Percentiles rank a stretch among this genome's conserved stretches.
Evolutionary conservation across 2,888 invertebrate species (phyloP).

Genomic region (Ceramica pisi): DNA sequence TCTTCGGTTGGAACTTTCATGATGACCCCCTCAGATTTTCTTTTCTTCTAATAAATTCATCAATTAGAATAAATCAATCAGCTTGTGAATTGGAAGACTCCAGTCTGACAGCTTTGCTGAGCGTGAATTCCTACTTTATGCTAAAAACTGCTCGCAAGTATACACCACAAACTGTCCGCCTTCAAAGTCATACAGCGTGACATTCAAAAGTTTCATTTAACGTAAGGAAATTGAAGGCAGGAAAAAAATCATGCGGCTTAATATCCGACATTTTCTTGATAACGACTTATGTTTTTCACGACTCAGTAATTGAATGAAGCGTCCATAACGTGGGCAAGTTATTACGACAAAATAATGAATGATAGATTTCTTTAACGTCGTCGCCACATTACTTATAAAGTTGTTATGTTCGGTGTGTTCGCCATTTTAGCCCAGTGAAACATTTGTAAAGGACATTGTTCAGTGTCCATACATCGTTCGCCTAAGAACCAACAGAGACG

Average conservation of each 20-base stretch:
- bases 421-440: conserved; percentile 29
- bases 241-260: conserved; percentile 23
- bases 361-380: conserved; percentile 52
- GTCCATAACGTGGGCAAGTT: conserved; percentile 49
- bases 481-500: no score
- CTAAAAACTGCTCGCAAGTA: background rate
- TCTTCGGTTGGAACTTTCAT: conserved; percentile 16
- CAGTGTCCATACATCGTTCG: no score
- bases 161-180: background rate
- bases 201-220: conserved; percentile 26
- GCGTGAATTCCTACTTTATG: background rate
- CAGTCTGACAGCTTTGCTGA: background rate
- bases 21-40: no score
- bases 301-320: conserved; percentile 53
- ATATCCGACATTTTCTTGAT: conserved; percentile 41
- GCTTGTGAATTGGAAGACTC: background rate
- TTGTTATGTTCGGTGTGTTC: conserved; percentile 26
- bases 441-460: no score
- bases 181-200: conserved; percentile 20
- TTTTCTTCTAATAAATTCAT: no score
- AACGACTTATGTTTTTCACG: conserved; percentile 47
- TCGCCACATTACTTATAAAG: conserved; percentile 36
- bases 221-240: conserved; percentile 21
- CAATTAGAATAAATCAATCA: no score
- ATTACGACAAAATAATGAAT: conserved; percentile 60